A percentile compares a stretch with the other conserved stretches of the same genome.
Conservation (phyloP, 2,113 vertebrate genomes). For the Micronisus gabar region DNA sequence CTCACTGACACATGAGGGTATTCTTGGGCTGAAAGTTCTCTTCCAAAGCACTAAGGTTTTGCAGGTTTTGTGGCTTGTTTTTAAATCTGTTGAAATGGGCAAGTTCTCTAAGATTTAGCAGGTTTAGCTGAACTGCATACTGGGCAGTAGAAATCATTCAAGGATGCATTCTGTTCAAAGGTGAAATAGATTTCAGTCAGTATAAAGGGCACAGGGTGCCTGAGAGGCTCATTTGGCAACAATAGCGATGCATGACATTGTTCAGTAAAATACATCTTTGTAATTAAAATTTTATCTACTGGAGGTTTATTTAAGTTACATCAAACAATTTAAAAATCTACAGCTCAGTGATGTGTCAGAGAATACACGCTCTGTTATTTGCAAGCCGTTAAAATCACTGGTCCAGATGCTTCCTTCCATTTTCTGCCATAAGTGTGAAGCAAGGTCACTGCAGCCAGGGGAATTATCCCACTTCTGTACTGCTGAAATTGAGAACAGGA, state of each 20-base stretch:
- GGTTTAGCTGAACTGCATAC: neutral
- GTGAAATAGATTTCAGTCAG: neutral
- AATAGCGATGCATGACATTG: neutral
- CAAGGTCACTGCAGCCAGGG: neutral
- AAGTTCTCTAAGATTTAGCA: neutral
- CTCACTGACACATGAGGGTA: neutral
- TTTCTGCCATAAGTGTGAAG: neutral
- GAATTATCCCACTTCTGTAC: neutral
- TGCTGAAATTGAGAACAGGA: neutral
- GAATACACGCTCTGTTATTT: neutral
- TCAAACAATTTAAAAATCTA: slow-evolving; percentile 31
- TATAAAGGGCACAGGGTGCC: neutral
- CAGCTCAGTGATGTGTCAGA: neutral
- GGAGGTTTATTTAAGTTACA: slow-evolving; percentile 34
- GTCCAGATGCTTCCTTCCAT: neutral
- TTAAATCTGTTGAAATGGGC: neutral
- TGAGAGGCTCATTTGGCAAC: slow-evolving; percentile 1
- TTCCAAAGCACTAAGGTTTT: neutral
- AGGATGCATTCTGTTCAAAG: neutral
- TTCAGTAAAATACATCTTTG: slow-evolving; percentile 52
- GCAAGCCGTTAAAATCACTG: neutral
- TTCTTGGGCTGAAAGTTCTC: neutral
- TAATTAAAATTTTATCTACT: slow-evolving; percentile 60
- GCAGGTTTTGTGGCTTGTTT: neutral
- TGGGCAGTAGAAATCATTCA: neutral